phyloP scores from a whole-genome alignment of 92 coral and sea anemone genomes.

The Palythoa grandis region DNA sequence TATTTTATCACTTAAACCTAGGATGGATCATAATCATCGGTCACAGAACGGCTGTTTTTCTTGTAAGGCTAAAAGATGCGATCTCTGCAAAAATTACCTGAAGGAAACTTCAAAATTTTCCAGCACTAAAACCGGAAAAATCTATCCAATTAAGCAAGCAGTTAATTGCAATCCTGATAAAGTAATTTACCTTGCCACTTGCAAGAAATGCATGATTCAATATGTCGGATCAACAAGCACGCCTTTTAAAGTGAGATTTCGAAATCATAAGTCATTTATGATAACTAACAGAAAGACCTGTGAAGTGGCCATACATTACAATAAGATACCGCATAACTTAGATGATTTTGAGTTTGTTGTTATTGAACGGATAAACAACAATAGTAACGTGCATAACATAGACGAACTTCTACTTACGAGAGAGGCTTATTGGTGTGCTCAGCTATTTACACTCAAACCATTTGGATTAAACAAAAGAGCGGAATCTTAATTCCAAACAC shows the following conservation, averaged over 20 bases:
- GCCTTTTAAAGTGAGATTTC: slow-evolving; percentile 1
- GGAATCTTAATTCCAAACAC: slow-evolving; percentile 22
- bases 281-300: slow-evolving; percentile 13
- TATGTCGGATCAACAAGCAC: slow-evolving; percentile 47
- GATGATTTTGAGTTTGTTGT: slow-evolving; percentile 11
- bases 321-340: slow-evolving; percentile 15
- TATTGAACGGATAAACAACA: slow-evolving; percentile 20
- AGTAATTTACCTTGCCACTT: slow-evolving; percentile 2
- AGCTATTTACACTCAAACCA: slow-evolving; percentile 15
- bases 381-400: neutral
- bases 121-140: slow-evolving; percentile 5
- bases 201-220: slow-evolving; percentile 23
- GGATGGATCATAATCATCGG: neutral
- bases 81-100: neutral
- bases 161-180: slow-evolving; percentile 10
- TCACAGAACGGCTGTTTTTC: slow-evolving; percentile 11
- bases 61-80: neutral
- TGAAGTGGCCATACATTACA: slow-evolving; percentile 24
- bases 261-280: slow-evolving; percentile 24
- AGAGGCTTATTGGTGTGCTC: slow-evolving; percentile 23
- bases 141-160: neutral
- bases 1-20: slow-evolving; percentile 12
- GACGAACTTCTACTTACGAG: slow-evolving; percentile 14
- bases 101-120: slow-evolving; percentile 11
- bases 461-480: slow-evolving; percentile 34